Percentiles rank a stretch among this genome's conserved stretches.
These are phyloP conservation scores for Hyphantria cunea DNA, from an alignment of 1,140 invertebrate genomes.

Conservation along the genomic window DNA sequence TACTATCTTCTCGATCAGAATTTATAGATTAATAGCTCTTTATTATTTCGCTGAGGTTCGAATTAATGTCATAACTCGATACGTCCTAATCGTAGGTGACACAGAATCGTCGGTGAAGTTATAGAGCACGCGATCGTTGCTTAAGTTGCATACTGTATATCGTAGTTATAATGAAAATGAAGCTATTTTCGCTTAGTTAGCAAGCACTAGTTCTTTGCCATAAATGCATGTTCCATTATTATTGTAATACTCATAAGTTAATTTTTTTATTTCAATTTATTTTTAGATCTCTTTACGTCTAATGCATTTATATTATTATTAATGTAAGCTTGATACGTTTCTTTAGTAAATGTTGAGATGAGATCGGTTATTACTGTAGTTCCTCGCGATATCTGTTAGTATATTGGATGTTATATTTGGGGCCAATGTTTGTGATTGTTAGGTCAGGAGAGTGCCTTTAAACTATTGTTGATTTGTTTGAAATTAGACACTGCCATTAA, in stretches of 20 bases:
- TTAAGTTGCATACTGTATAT: conserved; percentile 34
- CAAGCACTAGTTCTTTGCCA: conserved; percentile 80
- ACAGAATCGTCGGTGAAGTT: conserved; percentile 1
- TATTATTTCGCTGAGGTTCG: conserved; percentile 5
- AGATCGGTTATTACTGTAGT: conserved; percentile 57
- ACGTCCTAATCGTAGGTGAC: conserved; percentile 3
- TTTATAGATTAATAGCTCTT: conserved; percentile 30
- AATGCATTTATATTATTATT: conserved; percentile 79
- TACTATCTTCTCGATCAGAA: conserved; percentile 53
- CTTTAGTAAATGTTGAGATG: conserved; percentile 42
- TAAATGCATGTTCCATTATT: conserved; percentile 82
- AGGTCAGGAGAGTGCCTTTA: conserved; percentile 66
- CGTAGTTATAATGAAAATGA: conserved; percentile 57
- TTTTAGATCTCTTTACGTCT: conserved; percentile 80
- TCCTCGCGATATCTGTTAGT: conserved; percentile 54
- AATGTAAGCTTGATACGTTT: conserved; percentile 49
- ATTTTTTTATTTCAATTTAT: conserved; percentile 76
- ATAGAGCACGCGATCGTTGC: conserved; percentile 10
- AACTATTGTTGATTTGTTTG: conserved; percentile 48
- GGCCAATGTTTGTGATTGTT: conserved; percentile 55
- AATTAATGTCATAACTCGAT: conserved; percentile 12
- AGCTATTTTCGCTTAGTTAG: conserved; percentile 79
- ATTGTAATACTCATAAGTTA: conserved; percentile 82
- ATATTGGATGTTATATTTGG: conserved; percentile 53
- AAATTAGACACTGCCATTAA: conserved; percentile 33